Evolutionary conservation across 2,797 vertebrate species (phyloP).

Genomic region (Mormyrops attenuatus): DNA sequence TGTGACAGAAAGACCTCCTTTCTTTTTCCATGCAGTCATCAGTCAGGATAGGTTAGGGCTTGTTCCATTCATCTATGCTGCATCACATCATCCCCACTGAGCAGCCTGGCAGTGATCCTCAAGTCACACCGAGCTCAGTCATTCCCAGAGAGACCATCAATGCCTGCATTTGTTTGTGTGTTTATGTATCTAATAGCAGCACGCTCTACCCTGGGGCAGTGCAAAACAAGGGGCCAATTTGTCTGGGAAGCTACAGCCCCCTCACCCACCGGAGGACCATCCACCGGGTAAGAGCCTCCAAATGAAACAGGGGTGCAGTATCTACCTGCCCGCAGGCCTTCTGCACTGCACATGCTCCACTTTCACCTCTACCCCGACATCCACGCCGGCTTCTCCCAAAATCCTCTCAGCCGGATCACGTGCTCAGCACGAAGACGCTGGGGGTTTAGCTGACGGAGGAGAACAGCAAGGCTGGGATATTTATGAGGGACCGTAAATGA

Average conservation of each 20-base stretch:
- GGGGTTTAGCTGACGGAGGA: not conserved
- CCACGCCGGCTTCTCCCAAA: not conserved
- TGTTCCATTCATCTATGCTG: conserved; percentile 55
- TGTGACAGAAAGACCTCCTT: conserved; percentile 27
- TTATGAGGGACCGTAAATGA: not conserved
- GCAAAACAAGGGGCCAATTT: conserved; percentile 33
- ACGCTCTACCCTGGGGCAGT: not conserved
- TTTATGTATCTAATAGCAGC: not conserved
- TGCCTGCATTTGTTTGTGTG: conserved; percentile 34
- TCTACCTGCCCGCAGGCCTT: conserved; percentile 37
- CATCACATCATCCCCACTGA: conserved; percentile 44
- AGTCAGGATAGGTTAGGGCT: conserved; percentile 59
- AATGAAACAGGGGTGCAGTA: conserved; percentile 42
- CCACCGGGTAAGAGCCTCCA: conserved; percentile 8
- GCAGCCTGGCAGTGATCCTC: conserved; percentile 56
- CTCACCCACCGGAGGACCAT: conserved; percentile 25
- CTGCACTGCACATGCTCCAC: not conserved
- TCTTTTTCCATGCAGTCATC: conserved; percentile 67
- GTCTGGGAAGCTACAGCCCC: conserved; percentile 29
- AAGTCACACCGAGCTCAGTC: conserved; percentile 35
- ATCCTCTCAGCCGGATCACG: not conserved
- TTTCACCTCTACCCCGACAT: conserved; percentile 11
- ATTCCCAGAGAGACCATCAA: not conserved
- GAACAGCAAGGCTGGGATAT: not conserved
- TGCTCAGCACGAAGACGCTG: not conserved